Conservation (phyloP, 2,888 invertebrate genomes). For the Mimachlamys varia region DNA sequence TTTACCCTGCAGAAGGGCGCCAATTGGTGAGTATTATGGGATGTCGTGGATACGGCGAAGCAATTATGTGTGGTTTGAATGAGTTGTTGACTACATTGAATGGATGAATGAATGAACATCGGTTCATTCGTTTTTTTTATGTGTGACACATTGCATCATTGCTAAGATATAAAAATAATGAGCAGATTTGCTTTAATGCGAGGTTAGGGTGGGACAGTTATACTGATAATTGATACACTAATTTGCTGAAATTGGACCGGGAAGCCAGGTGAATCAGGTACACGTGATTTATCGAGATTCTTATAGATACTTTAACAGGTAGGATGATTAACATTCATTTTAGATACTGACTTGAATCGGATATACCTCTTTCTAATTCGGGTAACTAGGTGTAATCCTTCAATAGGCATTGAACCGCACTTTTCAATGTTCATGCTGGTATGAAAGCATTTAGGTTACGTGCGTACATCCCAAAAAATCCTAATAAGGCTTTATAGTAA, state of each 20-base stretch:
- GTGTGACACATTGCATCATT: conserved; percentile 28
- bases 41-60: background rate
- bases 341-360: no score
- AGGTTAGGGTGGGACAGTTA: background rate
- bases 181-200: background rate
- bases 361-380: background rate
- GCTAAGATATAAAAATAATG: conserved; percentile 14
- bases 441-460: background rate
- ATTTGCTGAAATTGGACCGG: background rate
- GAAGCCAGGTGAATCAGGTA: conserved; percentile 8
- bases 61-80: background rate
- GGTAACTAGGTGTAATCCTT: background rate
- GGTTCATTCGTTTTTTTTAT: background rate
- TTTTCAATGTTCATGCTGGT: background rate
- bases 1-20: background rate
- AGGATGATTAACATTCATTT: background rate
- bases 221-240: conserved; percentile 14
- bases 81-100: background rate
- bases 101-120: background rate
- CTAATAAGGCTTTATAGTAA: no score
- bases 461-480: no score
- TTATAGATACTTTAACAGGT: background rate
- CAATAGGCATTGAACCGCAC: background rate
- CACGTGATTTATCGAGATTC: background rate
- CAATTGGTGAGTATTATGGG: background rate